Evolutionary conservation across 2,113 vertebrate species (phyloP), one percentile per base, ranked within the genome.

Genomic region (Seriola quinqueradiata): DNA sequence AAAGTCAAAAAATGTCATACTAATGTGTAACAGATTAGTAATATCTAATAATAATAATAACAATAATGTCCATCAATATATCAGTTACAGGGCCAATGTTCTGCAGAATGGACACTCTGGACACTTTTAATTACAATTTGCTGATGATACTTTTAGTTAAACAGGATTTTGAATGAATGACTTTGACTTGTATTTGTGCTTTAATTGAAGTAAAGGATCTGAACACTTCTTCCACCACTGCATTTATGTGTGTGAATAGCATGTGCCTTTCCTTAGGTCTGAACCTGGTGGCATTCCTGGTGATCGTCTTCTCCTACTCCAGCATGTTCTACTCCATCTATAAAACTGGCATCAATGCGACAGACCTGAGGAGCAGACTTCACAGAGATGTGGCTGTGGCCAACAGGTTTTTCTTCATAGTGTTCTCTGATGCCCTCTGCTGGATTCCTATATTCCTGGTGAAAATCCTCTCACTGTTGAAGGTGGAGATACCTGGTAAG

Each of bases 351-450:
- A 87, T 96, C 73, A 96, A 95, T 19, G 93, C 94, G 8, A 89
- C 92, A 6, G 90, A 97, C 77, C 40, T 95, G 80, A 94, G 90
- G 60, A 96, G 82, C 88, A 86, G 93, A 23, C 89, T 95, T 50
- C 81, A 89, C 85, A 94, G 84, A 72, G 96, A 96, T 17, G 94
- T 94, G 66, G 94, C 92, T 0, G 85, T 96, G 67, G 94, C 94
- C 77, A 96, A 93, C 70, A 70, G 95, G 60, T 96, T 96, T 84
- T 97, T 97, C 93, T 96, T 95, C 88, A 96, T 95, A 7, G 95
- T 96, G 93, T 95, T 97, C 95, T 97, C 96, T 92, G 96, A 97
- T 74, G 96, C 97, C 95, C 97, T 97, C 96, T 97, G 96, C 95
- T 99, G 98, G 97, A 96, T 97, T 80, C 88, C 87, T 32, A 94